Conservation (phyloP, 2,797 vertebrate genomes). For the Pangasius macronema region DNA sequence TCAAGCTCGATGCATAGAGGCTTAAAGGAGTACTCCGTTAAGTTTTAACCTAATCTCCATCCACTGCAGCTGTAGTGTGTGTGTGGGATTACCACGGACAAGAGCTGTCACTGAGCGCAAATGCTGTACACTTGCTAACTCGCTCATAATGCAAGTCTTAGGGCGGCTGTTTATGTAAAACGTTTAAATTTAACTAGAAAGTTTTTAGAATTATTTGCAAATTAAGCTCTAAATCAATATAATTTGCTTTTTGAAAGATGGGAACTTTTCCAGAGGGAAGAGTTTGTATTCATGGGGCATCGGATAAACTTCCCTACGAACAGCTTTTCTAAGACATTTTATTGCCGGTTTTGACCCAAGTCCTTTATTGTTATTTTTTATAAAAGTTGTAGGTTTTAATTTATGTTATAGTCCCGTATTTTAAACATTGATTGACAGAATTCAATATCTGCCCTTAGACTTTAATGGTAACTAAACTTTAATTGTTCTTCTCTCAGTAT, state of each 20-base stretch:
- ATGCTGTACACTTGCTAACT: neutral
- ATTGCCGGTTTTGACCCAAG: too few species aligned
- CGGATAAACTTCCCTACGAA: neutral
- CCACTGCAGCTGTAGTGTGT: neutral
- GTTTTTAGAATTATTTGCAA: neutral
- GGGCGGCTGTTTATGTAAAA: neutral
- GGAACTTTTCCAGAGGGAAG: neutral
- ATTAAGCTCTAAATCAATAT: neutral
- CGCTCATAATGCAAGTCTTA: neutral
- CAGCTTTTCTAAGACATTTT: neutral
- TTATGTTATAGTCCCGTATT: neutral
- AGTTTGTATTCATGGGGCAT: neutral
- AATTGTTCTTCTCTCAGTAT: neutral
- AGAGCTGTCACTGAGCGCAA: neutral
- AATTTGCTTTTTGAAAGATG: neutral
- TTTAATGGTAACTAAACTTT: too few species aligned
- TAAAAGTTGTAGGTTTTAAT: neutral
- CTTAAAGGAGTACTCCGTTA: neutral
- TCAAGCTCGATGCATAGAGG: neutral
- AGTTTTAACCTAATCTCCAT: neutral
- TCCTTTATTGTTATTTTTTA: neutral
- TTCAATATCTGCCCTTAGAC: neutral
- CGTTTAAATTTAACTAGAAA: neutral
- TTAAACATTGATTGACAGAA: neutral
- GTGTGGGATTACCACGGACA: neutral